phyloP scores from a whole-genome alignment of 1,140 invertebrate genomes.

The Caerostris extrusa region DNA sequence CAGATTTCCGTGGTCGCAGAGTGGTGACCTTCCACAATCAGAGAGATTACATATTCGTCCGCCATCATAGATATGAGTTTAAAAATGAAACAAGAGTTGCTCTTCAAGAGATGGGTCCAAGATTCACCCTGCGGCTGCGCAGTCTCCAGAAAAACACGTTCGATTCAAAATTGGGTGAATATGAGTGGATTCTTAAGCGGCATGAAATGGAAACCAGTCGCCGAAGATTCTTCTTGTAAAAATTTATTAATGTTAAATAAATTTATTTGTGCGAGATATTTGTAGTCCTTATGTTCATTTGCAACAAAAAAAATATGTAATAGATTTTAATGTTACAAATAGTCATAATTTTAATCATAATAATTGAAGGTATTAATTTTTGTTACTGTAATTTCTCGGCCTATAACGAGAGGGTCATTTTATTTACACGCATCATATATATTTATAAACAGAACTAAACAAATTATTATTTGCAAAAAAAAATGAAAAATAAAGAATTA shows the following conservation, averaged over 20 bases:
- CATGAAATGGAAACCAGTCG: conserved; percentile 95
- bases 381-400: too few species aligned
- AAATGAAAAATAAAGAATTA: too few species aligned
- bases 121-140: conserved; percentile 95
- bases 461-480: too few species aligned
- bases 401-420: too few species aligned
- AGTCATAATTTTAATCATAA: too few species aligned
- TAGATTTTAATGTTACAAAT: too few species aligned
- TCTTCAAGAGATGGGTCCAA: conserved; percentile 95
- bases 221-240: conserved; percentile 93
- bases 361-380: too few species aligned
- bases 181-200: conserved; percentile 97
- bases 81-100: conserved; percentile 90
- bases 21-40: conserved; percentile 99
- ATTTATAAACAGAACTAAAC: too few species aligned
- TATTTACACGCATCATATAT: too few species aligned
- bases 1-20: conserved; percentile 94
- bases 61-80: conserved; percentile 98
- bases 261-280: too few species aligned
- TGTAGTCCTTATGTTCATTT: too few species aligned
- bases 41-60: conserved; percentile 98
- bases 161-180: conserved; percentile 97
- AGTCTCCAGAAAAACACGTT: conserved; percentile 98
- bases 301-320: too few species aligned
- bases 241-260: conserved; percentile 1